phyloP scores from a whole-genome alignment of 2,113 vertebrate genomes.

The Xiphophorus maculatus region DNA sequence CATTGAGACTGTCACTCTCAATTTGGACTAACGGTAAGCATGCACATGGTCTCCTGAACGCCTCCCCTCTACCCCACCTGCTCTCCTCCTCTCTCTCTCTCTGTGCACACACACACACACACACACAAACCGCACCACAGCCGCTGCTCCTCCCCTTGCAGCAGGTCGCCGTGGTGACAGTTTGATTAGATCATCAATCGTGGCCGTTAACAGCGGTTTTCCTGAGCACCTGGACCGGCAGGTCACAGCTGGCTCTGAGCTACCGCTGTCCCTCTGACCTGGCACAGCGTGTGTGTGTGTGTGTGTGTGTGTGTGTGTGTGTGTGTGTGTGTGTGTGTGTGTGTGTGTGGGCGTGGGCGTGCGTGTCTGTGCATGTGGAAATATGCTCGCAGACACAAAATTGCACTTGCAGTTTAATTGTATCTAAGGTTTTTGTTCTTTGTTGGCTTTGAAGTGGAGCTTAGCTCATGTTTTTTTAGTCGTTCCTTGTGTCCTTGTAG shows the following conservation, averaged over 20 bases:
- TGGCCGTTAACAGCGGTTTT: constrained; percentile 97
- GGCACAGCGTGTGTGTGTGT: constrained; percentile 52
- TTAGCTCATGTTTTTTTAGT: not conserved
- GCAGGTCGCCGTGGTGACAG: constrained; percentile 93
- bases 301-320: constrained; percentile 21
- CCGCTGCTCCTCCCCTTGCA: constrained; percentile 80
- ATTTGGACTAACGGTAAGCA: constrained; percentile 98
- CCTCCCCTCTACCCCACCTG: constrained; percentile 79
- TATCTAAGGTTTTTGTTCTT: constrained; percentile 14
- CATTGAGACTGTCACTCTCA: constrained; percentile 98
- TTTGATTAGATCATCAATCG: constrained; percentile 99
- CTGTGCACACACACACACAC: not conserved
- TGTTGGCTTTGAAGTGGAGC: constrained; percentile 20
- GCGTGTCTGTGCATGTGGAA: not conserved
- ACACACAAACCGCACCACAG: constrained; percentile 26
- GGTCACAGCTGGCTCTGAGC: constrained; percentile 95
- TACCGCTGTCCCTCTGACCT: constrained; percentile 91
- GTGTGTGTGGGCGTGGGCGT: constrained; percentile 24
- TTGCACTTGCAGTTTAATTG: constrained; percentile 33
- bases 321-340: constrained; percentile 48
- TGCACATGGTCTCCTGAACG: constrained; percentile 92
- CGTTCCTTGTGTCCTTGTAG: not conserved
- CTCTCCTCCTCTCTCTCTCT: constrained; percentile 30
- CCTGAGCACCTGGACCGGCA: constrained; percentile 97
- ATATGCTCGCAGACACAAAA: constrained; percentile 22